phyloP scores from a whole-genome alignment of 2,888 invertebrate species.

The Pristionchus fissidentatus region DNA sequence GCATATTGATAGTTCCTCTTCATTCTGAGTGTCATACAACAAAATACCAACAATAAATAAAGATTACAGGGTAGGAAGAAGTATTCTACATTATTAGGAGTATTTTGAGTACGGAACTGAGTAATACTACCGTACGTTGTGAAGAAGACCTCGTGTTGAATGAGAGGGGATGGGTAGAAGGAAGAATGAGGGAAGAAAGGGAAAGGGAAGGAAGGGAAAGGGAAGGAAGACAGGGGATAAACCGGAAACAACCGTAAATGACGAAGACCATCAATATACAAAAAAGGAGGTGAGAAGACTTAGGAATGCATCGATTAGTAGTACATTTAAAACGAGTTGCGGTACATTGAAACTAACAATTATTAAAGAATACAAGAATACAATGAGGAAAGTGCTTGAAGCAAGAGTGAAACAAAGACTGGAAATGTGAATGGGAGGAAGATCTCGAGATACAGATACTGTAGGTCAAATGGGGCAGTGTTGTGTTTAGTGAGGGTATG shows the following conservation, averaged over 20 bases:
- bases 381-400: too few relatives aligned
- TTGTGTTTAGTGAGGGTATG: background rate
- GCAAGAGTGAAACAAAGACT: too few relatives aligned
- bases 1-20: background rate
- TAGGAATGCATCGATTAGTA: background rate
- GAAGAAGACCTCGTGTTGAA: background rate
- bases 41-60: constrained; percentile 15
- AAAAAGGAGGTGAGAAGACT: background rate
- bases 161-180: constrained; percentile 26
- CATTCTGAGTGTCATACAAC: constrained; percentile 2
- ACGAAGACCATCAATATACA: constrained; percentile 9
- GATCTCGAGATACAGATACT: background rate
- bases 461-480: background rate
- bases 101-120: background rate
- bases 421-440: background rate
- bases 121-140: constrained; percentile 18
- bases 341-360: background rate
- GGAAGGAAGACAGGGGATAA: background rate
- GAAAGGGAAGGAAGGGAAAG: background rate
- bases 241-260: constrained; percentile 36
- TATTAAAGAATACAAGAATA: too few relatives aligned
- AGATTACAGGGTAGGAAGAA: too few relatives aligned
- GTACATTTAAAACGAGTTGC: background rate
- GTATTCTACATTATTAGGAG: background rate
- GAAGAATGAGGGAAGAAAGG: background rate